phyloP scores from a whole-genome alignment of 2,888 invertebrate genomes.

The Polydesmus complanatus region DNA sequence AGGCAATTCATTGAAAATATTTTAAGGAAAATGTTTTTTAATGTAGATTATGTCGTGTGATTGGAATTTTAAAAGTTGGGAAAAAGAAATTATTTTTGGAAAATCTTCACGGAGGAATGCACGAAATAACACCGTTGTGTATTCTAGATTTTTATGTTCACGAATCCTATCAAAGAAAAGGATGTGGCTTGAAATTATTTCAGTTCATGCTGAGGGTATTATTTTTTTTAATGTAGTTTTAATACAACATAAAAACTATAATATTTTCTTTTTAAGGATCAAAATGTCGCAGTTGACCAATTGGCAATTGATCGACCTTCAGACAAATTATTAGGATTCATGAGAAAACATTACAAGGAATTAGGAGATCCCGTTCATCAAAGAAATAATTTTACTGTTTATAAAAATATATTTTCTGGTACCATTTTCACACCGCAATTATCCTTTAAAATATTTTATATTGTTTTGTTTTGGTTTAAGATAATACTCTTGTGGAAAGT shows the following conservation, averaged over 20 bases:
- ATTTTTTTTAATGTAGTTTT: background rate
- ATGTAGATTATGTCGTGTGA: slow-evolving; percentile 38
- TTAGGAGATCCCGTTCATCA: slow-evolving; percentile 55
- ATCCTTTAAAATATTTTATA: no score
- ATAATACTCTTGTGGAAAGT: no score
- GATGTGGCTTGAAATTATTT: slow-evolving; percentile 69
- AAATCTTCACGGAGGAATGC: slow-evolving; percentile 51
- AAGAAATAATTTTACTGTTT: slow-evolving; percentile 76
- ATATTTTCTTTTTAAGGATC: slow-evolving; percentile 41
- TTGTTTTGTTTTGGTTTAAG: no score
- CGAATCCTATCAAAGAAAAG: slow-evolving; percentile 67
- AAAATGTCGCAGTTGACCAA: slow-evolving; percentile 50
- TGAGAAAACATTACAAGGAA: slow-evolving; percentile 61
- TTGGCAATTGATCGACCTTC: slow-evolving; percentile 90
- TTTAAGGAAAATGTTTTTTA: no score
- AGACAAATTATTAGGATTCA: slow-evolving; percentile 68
- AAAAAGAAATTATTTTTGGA: slow-evolving; percentile 68
- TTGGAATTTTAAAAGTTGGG: slow-evolving; percentile 81
- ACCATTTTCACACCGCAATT: no score
- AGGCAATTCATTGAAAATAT: background rate
- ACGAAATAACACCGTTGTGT: slow-evolving; percentile 69
- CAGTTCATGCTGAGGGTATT: slow-evolving; percentile 65
- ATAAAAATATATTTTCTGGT: slow-evolving; percentile 55
- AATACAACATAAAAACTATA: background rate
- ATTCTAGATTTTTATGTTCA: slow-evolving; percentile 86